phyloP scores from a whole-genome alignment of 1,140 invertebrate genomes.

The Drosophila arawakana region DNA sequence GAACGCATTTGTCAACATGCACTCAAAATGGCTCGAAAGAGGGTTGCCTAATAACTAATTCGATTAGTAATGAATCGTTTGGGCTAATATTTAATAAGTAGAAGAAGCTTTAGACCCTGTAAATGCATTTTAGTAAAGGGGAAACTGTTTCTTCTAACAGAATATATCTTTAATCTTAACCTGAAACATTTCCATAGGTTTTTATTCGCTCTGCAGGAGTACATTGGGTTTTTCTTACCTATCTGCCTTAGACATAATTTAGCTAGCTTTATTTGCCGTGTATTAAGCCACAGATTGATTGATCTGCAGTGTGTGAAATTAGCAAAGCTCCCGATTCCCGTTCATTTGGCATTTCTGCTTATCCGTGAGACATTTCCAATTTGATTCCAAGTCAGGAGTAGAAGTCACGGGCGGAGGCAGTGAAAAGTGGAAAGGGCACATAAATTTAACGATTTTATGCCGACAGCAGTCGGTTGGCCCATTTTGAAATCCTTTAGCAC shows the following conservation, averaged over 20 bases:
- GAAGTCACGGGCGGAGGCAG: no score
- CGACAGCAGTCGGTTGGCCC: slow-evolving; percentile 47
- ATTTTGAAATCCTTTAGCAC: slow-evolving; percentile 62
- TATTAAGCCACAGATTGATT: neutral
- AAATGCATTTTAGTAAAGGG: no score
- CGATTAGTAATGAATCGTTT: slow-evolving; percentile 22
- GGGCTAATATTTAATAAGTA: no score
- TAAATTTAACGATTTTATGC: slow-evolving; percentile 80
- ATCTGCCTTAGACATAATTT: no score
- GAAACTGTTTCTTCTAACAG: no score
- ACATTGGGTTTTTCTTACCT: no score
- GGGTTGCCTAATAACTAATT: slow-evolving; percentile 10
- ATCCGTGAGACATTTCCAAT: slow-evolving; percentile 51
- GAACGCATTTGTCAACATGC: slow-evolving; percentile 51
- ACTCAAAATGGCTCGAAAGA: neutral
- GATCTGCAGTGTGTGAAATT: neutral
- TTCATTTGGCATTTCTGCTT: slow-evolving; percentile 32
- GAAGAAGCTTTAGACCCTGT: no score
- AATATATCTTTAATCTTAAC: no score
- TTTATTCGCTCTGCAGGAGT: no score
- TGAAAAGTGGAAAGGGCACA: slow-evolving; percentile 35
- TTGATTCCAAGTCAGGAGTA: slow-evolving; percentile 12
- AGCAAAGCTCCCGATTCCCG: neutral
- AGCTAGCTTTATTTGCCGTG: no score
- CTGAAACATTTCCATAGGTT: no score